Conservation (phyloP, 2,113 vertebrate species). For the Sapayoa aenigma region DNA sequence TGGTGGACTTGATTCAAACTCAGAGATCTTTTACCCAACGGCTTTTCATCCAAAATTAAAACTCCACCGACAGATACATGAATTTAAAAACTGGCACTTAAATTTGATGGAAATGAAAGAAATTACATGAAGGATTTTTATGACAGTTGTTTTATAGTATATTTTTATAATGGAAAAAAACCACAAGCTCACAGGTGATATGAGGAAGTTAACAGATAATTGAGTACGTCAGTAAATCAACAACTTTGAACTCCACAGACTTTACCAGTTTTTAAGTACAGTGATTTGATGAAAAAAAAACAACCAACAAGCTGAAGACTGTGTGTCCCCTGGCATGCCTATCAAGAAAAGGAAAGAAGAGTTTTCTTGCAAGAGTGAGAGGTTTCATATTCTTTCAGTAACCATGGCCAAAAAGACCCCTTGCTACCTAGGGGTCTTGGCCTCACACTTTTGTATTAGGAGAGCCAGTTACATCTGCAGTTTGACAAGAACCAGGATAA, state of each 20-base stretch:
- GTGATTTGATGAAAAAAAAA: not conserved
- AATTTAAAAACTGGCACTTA: not conserved
- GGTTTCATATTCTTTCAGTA: not conserved
- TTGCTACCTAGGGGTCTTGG: not conserved
- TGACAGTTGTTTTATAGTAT: not conserved
- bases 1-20: conserved; percentile 1
- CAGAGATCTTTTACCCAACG: not conserved
- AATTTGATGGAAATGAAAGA: not conserved
- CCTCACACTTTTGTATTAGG: not conserved
- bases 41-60: conserved; percentile 12
- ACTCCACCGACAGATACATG: not conserved
- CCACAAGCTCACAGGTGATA: not conserved
- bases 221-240: not conserved
- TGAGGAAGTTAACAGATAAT: not conserved
- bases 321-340: not conserved
- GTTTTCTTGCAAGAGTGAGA: not conserved
- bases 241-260: not conserved
- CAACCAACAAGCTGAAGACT: not conserved
- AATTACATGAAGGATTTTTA: not conserved
- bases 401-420: not conserved
- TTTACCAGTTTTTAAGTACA: not conserved
- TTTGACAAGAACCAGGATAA: not conserved
- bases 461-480: not conserved
- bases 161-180: not conserved
- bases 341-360: not conserved